A percentile compares a stretch with the other conserved stretches of the same genome.
Evolutionary conservation across 2,888 invertebrate genomes (phyloP).

Genomic region (Corythucha ciliata): DNA sequence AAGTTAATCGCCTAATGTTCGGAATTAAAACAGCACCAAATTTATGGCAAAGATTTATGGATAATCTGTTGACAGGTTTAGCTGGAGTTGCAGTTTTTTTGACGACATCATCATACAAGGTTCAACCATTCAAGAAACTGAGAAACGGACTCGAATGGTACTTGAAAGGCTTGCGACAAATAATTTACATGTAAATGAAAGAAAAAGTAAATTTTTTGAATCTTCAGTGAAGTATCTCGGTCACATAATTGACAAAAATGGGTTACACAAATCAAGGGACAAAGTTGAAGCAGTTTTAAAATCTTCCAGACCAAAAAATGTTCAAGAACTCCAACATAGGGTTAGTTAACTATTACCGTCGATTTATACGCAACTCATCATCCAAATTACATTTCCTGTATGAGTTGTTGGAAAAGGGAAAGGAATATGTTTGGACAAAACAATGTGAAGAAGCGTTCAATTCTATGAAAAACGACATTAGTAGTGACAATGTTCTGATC

Average conservation of each 20-base stretch:
- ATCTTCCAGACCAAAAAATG: constrained; percentile 1
- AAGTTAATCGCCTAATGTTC: too few relatives aligned
- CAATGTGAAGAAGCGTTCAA: constrained; percentile 2
- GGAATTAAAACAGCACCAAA: too few relatives aligned
- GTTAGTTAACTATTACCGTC: constrained; percentile 15
- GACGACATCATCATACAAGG: constrained; percentile 18
- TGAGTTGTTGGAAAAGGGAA: constrained; percentile 1
- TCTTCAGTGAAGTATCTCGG: too few relatives aligned
- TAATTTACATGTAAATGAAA: too few relatives aligned
- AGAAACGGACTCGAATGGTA: too few relatives aligned
- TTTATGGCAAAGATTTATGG: constrained; percentile 37
- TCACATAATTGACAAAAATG: too few relatives aligned
- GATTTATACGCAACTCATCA: constrained; percentile 9
- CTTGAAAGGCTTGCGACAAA: too few relatives aligned
- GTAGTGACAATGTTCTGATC: constrained; percentile 2
- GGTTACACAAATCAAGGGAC: too few relatives aligned
- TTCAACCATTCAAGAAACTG: too few relatives aligned
- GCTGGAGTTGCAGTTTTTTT: constrained; percentile 12
- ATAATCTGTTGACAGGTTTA: constrained; percentile 27
- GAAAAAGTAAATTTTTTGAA: too few relatives aligned
- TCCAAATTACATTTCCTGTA: constrained; percentile 7
- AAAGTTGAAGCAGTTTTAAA: too few relatives aligned
- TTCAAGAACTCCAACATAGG: constrained; percentile 11
- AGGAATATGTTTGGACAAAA: background rate
- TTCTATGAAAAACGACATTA: constrained; percentile 10